Evolutionary conservation across 2,113 vertebrate species (phyloP).

Genomic region (Misgurnus anguillicaudatus): DNA sequence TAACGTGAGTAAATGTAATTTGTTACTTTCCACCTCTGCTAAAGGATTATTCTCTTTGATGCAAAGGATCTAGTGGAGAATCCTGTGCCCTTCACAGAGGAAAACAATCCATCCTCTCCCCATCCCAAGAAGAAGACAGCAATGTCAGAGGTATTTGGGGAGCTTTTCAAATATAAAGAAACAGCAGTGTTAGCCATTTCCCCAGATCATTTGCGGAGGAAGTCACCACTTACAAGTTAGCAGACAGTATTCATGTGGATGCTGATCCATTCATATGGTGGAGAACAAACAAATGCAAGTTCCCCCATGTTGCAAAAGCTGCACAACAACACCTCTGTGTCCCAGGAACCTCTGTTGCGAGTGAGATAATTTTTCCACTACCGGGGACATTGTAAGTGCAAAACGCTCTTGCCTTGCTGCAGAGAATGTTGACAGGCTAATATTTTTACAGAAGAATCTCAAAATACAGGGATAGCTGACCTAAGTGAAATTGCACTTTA

Average conservation of each 20-base stretch:
- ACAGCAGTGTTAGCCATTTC: neutral
- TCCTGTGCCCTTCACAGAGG: no score
- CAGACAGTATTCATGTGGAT: neutral
- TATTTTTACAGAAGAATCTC: neutral
- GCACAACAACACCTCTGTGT: conserved; percentile 4
- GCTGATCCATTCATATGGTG: neutral
- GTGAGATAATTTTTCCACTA: conserved; percentile 4
- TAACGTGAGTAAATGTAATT: no score
- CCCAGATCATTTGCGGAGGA: conserved; percentile 14
- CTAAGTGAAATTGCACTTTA: no score
- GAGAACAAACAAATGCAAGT: neutral
- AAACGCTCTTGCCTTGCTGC: neutral
- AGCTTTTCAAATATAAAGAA: neutral
- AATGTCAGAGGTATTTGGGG: no score
- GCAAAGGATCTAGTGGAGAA: no score
- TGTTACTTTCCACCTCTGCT: no score
- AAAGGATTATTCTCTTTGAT: no score
- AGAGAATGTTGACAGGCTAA: neutral
- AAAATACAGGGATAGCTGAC: neutral
- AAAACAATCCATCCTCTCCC: no score
- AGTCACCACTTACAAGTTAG: conserved; percentile 5
- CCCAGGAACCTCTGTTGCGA: conserved; percentile 3
- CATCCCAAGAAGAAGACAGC: no score
- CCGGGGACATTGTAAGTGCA: neutral
- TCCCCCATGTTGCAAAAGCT: conserved; percentile 1